phyloP scores from a whole-genome alignment of 2,113 vertebrate species.

The Cyprinodon tularosa region DNA sequence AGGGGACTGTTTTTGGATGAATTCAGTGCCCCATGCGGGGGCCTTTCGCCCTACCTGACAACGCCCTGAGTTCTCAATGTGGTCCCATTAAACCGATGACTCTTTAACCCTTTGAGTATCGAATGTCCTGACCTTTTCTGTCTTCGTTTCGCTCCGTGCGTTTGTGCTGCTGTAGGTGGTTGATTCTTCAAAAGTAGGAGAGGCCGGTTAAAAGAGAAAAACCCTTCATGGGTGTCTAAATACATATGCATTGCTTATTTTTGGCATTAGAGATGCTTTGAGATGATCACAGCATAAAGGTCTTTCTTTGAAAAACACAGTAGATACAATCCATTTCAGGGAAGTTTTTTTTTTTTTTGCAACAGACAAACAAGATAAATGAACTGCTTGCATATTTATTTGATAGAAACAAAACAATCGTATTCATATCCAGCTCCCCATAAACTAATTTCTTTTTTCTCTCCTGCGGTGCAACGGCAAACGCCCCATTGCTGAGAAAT shows the following conservation, averaged over 20 bases:
- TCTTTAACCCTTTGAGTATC: constrained; percentile 88
- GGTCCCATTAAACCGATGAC: constrained; percentile 44
- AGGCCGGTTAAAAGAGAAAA: not conserved
- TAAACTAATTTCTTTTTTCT: constrained; percentile 19
- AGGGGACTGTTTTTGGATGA: constrained; percentile 82
- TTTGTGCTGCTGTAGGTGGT: constrained; percentile 82
- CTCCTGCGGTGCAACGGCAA: not conserved
- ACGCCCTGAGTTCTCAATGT: constrained; percentile 24
- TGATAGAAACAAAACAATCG: constrained; percentile 62
- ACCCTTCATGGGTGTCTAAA: not conserved
- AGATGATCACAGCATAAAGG: constrained; percentile 30
- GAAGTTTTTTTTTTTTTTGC: constrained; percentile 52
- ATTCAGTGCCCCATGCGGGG: constrained; percentile 16
- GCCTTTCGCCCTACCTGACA: constrained; percentile 2
- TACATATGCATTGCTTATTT: constrained; percentile 3
- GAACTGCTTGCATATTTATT: constrained; percentile 59
- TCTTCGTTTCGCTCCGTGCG: constrained; percentile 45
- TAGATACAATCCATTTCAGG: constrained; percentile 23
- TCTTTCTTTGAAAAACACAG: constrained; percentile 33
- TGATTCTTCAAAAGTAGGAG: constrained; percentile 63
- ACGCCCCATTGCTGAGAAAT: constrained; percentile 13
- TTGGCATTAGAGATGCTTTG: constrained; percentile 18
- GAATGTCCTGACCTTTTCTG: constrained; percentile 59
- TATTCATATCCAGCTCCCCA: constrained; percentile 26
- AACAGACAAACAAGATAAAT: constrained; percentile 48